These are phyloP conservation scores for Amphipyra tragopoginis DNA, from an alignment of 2,888 invertebrate genomes.

Conservation along the genomic window DNA sequence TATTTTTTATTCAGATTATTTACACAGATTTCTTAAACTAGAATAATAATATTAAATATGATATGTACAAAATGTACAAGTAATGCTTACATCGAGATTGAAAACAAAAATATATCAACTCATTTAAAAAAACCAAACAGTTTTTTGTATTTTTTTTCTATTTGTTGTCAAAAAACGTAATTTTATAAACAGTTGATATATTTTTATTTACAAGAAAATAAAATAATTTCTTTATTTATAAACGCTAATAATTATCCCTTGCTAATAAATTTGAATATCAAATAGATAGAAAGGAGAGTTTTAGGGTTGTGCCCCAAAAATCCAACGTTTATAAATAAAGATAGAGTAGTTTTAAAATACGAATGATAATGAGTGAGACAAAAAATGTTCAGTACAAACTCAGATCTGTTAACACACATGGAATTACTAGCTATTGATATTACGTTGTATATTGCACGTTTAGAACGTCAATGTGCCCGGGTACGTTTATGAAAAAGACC, in stretches of 20 bases:
- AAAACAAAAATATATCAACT: conserved; percentile 59
- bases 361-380: conserved; percentile 56
- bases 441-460: conserved; percentile 73
- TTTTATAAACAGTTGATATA: conserved; percentile 54
- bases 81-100: conserved; percentile 64
- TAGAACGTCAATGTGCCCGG: conserved; percentile 63
- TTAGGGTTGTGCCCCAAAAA: conserved; percentile 41
- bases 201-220: conserved; percentile 52
- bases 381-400: conserved; percentile 61
- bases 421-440: conserved; percentile 54
- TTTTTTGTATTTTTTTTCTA: conserved; percentile 42
- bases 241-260: conserved; percentile 46
- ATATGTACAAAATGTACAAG: conserved; percentile 85
- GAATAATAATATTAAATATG: conserved; percentile 72
- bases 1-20: conserved; percentile 81
- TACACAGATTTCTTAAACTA: conserved; percentile 73
- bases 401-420: conserved; percentile 68
- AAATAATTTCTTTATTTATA: conserved; percentile 41
- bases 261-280: conserved; percentile 51
- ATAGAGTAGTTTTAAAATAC: conserved; percentile 29
- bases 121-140: conserved; percentile 40
- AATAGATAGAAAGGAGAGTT: conserved; percentile 51
- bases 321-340: conserved; percentile 55
- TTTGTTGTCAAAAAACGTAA: conserved; percentile 44
- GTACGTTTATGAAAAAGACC: conserved; percentile 35